A percentile compares a stretch with the other conserved stretches of the same genome.
Conservation (phyloP, 2,888 invertebrate genomes). For the Matsumyia berberina region DNA sequence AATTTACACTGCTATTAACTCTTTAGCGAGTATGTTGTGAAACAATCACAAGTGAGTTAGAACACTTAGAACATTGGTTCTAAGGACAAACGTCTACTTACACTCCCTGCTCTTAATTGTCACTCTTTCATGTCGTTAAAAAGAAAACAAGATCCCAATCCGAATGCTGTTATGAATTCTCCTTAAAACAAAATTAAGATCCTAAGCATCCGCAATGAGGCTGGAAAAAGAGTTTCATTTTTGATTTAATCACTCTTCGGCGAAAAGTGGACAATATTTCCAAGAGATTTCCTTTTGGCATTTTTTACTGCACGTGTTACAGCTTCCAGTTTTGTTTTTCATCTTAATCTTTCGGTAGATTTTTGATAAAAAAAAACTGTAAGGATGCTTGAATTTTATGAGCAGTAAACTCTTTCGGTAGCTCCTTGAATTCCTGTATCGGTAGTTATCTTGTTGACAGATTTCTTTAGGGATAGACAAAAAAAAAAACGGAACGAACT, state of each 20-base stretch:
- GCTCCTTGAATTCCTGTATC: conserved; percentile 54
- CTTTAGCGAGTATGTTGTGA: conserved; percentile 12
- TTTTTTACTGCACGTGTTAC: conserved; percentile 57
- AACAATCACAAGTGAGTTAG: neutral
- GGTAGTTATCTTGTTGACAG: conserved; percentile 49
- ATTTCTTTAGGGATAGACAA: conserved; percentile 45
- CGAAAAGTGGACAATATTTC: conserved; percentile 38
- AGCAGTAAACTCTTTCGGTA: conserved; percentile 60
- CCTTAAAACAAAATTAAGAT: conserved; percentile 35
- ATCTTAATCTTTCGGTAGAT: conserved; percentile 40
- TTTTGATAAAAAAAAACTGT: conserved; percentile 18
- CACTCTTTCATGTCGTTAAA: conserved; percentile 25
- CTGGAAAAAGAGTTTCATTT: conserved; percentile 63
- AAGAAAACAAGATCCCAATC: neutral
- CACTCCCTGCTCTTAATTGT: conserved; percentile 2
- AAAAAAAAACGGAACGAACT: conserved; percentile 51
- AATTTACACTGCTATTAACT: conserved; percentile 12
- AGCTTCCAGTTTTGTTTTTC: conserved; percentile 30
- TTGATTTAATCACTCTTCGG: conserved; percentile 55
- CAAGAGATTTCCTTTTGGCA: conserved; percentile 28
- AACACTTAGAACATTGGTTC: no score
- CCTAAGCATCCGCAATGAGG: conserved; percentile 54
- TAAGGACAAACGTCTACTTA: neutral
- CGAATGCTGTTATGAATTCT: conserved; percentile 27
- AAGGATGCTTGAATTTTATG: conserved; percentile 57